Conservation (phyloP, 2,113 vertebrate genomes). For the Parotia lawesii region DNA sequence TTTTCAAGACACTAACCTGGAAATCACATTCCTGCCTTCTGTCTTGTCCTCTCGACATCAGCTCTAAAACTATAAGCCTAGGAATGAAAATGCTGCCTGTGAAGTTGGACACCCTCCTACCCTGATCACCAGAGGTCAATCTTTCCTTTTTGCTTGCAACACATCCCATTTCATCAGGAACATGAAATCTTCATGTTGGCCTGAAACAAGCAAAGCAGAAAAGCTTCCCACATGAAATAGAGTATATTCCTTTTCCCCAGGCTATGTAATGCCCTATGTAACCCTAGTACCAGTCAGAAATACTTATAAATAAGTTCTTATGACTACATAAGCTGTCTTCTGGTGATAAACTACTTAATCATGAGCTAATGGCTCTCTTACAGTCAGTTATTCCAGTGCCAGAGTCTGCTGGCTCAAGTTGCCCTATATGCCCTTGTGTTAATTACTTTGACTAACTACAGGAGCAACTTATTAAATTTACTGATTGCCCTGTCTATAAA, state of each 20-base stretch:
- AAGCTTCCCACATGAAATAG: background rate
- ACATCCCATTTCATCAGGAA: background rate
- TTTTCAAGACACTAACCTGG: background rate
- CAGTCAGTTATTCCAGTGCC: conserved; percentile 29
- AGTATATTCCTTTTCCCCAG: background rate
- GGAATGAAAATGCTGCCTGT: background rate
- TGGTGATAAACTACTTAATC: conserved; percentile 66
- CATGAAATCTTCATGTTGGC: background rate
- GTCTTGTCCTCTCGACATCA: background rate
- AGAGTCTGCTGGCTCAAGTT: conserved; percentile 25
- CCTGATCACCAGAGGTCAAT: background rate
- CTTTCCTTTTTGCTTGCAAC: background rate
- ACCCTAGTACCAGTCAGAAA: background rate
- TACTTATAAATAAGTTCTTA: conserved; percentile 45
- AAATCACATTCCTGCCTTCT: background rate
- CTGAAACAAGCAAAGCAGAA: background rate
- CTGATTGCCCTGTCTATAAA: conserved; percentile 63
- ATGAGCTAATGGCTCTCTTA: conserved; percentile 51
- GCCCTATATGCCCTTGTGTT: conserved; percentile 61
- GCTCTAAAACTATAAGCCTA: background rate
- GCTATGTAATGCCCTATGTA: background rate
- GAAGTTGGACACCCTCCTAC: background rate
- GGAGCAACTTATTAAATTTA: conserved; percentile 71
- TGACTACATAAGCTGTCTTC: conserved; percentile 2
- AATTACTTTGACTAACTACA: conserved; percentile 76